Evolutionary conservation across 2,797 vertebrate species (phyloP), one percentile per base, ranked within the genome.

Genomic region (Notoglanidium macrostoma): DNA sequence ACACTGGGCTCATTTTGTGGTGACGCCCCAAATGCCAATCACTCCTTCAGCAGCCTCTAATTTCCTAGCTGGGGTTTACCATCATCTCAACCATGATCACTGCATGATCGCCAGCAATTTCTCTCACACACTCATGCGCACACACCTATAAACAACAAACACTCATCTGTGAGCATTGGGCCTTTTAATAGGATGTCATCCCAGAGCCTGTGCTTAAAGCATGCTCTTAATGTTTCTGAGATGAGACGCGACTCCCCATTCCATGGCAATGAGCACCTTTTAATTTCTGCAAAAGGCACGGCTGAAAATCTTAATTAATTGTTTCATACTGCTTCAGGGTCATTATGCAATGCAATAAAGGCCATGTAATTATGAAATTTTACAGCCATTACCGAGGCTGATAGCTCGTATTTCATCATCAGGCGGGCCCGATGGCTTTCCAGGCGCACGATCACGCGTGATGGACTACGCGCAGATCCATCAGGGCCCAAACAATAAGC

Each of bases 301-400:
- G 97, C 97, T 98, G 97, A 98, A 99, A 98, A 98, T 99, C 97
- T 98, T 99, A 99, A 99, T 99, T 99, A 99, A 99, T 99, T 99
- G 98, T 99, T 98, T 97, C 98, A 98, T 98, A 99, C 97, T 98
- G 98, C 98, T 98, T 98, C 97, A 95, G 97, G 98, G 98, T 99
- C 98, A 99, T 99, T 99, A 99, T 98, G 98, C 98, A 99, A 97
- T 97, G 98, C 97, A 99, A 99, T 99, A 99, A 99, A 99, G 97
- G 97, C 97, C 97, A 95, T 99, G 98, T 99, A 99, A 99, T 99
- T 99, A 99, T 99, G 97, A 99, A 98, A 99, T 99, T 99, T 99
- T 98, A 99, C 98, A 99, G 98, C 98, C 97, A 99, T 99, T 99
- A 99, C 98, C 96, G 96, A 96, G 97, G 97, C 98, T 98, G 98